Percentiles rank a stretch among this genome's conserved stretches.
phyloP scores from a whole-genome alignment of 2,113 vertebrate species.

The Anoura caudifer region DNA sequence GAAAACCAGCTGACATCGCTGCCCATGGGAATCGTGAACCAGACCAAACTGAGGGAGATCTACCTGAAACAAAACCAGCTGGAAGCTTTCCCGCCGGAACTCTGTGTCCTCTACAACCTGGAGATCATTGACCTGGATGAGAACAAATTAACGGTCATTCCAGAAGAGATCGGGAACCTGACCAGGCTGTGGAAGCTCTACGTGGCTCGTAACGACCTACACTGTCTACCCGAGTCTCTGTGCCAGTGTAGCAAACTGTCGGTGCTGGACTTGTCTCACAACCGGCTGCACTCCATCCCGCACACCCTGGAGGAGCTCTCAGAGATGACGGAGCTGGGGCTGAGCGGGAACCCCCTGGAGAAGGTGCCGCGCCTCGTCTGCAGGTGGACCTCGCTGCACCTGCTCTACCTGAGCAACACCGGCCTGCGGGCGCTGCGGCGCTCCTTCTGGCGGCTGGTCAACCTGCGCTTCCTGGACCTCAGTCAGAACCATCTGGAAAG shows the following conservation, averaged over 20 bases:
- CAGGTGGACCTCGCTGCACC: conserved; percentile 28
- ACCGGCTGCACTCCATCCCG: conserved; percentile 57
- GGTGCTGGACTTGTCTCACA: conserved; percentile 68
- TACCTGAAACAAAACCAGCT: conserved; percentile 77
- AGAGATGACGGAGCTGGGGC: conserved; percentile 29
- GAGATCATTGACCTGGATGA: conserved; percentile 78
- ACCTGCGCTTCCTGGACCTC: conserved; percentile 59
- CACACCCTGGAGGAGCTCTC: conserved; percentile 20
- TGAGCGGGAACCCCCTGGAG: conserved; percentile 64
- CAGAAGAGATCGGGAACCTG: conserved; percentile 67
- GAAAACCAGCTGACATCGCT: conserved; percentile 69
- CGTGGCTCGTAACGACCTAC: conserved; percentile 71
- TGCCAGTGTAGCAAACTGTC: conserved; percentile 52
- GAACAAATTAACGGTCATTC: conserved; percentile 71
- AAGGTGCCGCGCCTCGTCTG: conserved; percentile 60
- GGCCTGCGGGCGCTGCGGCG: background rate
- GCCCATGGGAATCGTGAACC: conserved; percentile 75
- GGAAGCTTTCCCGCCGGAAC: conserved; percentile 68
- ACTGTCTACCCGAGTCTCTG: conserved; percentile 64
- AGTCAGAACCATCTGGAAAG: conserved; percentile 72
- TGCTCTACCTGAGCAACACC: conserved; percentile 44
- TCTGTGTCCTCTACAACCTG: conserved; percentile 70
- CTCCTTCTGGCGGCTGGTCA: conserved; percentile 48
- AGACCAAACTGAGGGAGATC: conserved; percentile 77
- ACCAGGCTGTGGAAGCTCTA: conserved; percentile 73